Percentiles rank a stretch among this genome's conserved stretches.
Conservation (phyloP, 1,140 invertebrate genomes). For the Kradibia gibbosae region DNA sequence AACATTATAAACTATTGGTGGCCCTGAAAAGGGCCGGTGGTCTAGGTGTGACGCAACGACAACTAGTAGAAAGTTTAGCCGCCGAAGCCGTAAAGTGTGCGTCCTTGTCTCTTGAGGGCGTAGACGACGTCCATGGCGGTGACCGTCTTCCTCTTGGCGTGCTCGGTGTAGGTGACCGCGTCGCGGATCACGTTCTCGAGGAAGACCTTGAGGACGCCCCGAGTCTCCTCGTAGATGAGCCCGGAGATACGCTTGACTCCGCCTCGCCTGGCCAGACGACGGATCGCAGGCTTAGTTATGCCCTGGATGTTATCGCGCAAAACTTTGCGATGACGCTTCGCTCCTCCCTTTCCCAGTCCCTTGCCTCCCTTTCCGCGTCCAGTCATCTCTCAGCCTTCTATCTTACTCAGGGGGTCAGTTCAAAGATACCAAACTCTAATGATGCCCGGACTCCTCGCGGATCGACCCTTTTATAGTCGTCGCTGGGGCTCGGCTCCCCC, state of each 20-base stretch:
- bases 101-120: slow-evolving; percentile 86
- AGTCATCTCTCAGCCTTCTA: background rate
- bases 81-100: slow-evolving; percentile 79
- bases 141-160: slow-evolving; percentile 29
- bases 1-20: no score
- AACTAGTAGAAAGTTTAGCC: slow-evolving; percentile 64
- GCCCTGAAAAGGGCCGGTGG: slow-evolving; percentile 32
- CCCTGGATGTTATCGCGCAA: slow-evolving; percentile 55
- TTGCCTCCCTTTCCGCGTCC: slow-evolving; percentile 1
- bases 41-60: background rate
- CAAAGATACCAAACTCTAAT: background rate
- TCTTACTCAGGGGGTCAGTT: background rate
- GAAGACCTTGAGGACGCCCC: slow-evolving; percentile 53
- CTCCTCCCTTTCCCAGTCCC: slow-evolving; percentile 4
- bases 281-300: slow-evolving; percentile 51
- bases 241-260: slow-evolving; percentile 81
- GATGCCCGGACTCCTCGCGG: background rate
- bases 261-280: slow-evolving; percentile 76
- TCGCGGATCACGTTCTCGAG: slow-evolving; percentile 29
- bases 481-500: background rate
- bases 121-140: slow-evolving; percentile 87
- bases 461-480: background rate
- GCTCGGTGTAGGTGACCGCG: slow-evolving; percentile 19
- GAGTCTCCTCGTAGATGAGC: slow-evolving; percentile 33
- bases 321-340: slow-evolving; percentile 80